Conservation (phyloP, 2,888 invertebrate species). For the Eugnorisma glareosa region DNA sequence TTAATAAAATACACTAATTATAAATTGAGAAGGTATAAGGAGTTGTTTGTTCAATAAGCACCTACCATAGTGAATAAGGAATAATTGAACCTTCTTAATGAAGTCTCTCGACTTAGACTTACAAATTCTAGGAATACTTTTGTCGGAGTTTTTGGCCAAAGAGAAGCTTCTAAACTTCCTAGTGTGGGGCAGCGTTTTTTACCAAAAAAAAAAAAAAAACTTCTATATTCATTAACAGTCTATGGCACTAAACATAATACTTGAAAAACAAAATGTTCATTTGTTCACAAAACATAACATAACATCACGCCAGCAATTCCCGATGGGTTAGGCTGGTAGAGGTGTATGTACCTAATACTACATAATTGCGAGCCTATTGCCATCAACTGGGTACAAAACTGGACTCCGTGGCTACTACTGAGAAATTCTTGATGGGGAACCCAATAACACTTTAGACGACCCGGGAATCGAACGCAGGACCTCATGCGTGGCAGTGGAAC, state of each 20-base stretch:
- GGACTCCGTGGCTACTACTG: too few relatives aligned
- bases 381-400: too few relatives aligned
- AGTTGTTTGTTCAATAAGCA: not conserved
- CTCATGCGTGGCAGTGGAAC: not conserved
- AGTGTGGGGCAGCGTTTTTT: too few relatives aligned
- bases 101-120: not conserved
- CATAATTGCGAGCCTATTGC: not conserved
- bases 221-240: too few relatives aligned
- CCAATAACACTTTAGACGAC: not conserved
- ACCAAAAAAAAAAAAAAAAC: too few relatives aligned
- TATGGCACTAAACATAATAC: not conserved
- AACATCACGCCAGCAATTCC: not conserved
- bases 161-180: not conserved
- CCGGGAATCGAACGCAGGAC: not conserved
- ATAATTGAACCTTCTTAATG: not conserved
- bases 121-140: conserved; percentile 1
- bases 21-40: not conserved
- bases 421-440: too few relatives aligned
- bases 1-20: not conserved
- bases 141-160: not conserved
- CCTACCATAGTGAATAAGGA: not conserved
- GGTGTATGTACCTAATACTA: not conserved
- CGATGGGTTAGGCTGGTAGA: not conserved
- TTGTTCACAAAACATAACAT: not conserved
- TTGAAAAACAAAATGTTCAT: not conserved